These are phyloP conservation scores for Malaclemys terrapin DNA, from an alignment of 2,113 vertebrate species.

Conservation along the genomic window DNA sequence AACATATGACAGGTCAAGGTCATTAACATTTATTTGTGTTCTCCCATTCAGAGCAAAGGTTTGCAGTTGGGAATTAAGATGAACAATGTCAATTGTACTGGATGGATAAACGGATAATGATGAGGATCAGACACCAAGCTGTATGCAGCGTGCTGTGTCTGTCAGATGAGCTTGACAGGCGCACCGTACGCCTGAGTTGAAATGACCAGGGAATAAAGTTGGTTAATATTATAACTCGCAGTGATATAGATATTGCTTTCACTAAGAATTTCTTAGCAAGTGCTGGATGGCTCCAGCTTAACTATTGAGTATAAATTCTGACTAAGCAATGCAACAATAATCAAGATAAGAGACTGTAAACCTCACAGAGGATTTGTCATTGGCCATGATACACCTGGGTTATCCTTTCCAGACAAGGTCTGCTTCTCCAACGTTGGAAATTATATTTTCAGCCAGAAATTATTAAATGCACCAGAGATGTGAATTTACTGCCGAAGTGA, in stretches of 20 bases:
- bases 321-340: not conserved
- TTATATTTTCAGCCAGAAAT: not conserved
- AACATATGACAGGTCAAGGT: not conserved
- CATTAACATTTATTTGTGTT: not conserved
- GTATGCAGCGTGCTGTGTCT: not conserved
- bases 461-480: not conserved
- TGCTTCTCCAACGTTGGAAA: not conserved
- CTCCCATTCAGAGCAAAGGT: not conserved
- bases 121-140: accelerated
- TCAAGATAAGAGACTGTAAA: not conserved
- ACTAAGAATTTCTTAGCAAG: not conserved
- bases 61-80: not conserved
- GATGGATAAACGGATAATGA: not conserved
- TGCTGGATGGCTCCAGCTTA: not conserved
- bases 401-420: not conserved
- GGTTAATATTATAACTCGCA: not conserved
- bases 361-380: not conserved
- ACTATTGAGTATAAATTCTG: not conserved
- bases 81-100: not conserved
- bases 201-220: not conserved
- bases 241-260: not conserved
- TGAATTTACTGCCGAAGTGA: not conserved
- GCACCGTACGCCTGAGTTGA: not conserved
- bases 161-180: not conserved
- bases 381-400: not conserved